A percentile compares a stretch with the other conserved stretches of the same genome.
phyloP scores from a whole-genome alignment of 1,140 invertebrate species.

The Metaphire vulgaris region DNA sequence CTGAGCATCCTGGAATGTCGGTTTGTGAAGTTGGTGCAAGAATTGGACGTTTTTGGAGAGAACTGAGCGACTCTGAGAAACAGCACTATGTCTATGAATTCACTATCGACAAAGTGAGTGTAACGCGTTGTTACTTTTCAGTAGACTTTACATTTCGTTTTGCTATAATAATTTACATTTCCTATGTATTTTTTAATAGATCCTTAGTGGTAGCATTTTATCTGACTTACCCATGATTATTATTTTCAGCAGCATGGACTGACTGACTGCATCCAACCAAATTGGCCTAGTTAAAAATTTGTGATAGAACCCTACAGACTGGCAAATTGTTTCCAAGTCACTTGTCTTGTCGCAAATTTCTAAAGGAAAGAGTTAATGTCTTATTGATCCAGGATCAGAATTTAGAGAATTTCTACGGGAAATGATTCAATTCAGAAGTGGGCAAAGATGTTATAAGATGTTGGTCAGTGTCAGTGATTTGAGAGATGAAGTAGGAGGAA shows the following conservation, averaged over 20 bases:
- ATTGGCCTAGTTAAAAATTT: too few relatives aligned
- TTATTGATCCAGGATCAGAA: too few relatives aligned
- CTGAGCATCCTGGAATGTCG: conserved; percentile 11
- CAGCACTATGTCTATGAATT: conserved; percentile 21
- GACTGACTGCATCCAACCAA: too few relatives aligned
- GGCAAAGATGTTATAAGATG: too few relatives aligned
- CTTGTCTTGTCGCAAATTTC: too few relatives aligned
- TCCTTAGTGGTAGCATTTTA: background rate
- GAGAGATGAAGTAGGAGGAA: background rate
- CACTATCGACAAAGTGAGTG: conserved; percentile 27
- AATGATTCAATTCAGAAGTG: too few relatives aligned
- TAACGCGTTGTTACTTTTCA: too few relatives aligned
- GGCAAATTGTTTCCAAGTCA: too few relatives aligned
- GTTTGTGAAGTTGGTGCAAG: conserved; percentile 25
- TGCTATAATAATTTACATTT: background rate
- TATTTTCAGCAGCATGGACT: background rate
- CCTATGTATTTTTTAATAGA: background rate
- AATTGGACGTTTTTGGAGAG: conserved; percentile 27
- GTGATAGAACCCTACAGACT: too few relatives aligned
- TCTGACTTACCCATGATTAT: background rate
- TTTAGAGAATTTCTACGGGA: too few relatives aligned
- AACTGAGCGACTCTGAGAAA: conserved; percentile 22
- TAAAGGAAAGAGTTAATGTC: too few relatives aligned
- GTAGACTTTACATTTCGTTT: background rate
- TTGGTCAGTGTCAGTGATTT: background rate